phyloP scores from a whole-genome alignment of 2,888 invertebrate genomes.

The Rugalucina vietnamica region DNA sequence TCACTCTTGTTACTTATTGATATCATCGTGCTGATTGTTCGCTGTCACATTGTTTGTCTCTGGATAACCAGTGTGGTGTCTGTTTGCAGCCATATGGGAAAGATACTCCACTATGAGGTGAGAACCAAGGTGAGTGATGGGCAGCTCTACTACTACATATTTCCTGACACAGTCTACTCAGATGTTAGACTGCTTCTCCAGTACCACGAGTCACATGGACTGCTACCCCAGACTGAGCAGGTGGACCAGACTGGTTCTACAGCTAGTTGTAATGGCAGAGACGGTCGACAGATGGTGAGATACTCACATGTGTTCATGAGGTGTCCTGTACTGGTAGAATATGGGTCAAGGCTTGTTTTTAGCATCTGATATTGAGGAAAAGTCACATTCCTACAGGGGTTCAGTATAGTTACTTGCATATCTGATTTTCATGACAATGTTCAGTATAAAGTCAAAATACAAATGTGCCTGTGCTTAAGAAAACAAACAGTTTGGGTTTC shows the following conservation, averaged over 20 bases:
- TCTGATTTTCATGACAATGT: too few species aligned
- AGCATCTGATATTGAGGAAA: constrained; percentile 24
- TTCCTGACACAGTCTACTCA: constrained; percentile 21
- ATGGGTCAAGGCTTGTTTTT: constrained; percentile 15
- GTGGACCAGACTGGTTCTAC: neutral
- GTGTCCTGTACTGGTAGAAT: constrained; percentile 32
- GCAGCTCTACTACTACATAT: constrained; percentile 31
- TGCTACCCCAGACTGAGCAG: constrained; percentile 14
- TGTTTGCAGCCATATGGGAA: constrained; percentile 28
- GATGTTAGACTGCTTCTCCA: constrained; percentile 36
- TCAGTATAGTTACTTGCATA: too few species aligned
- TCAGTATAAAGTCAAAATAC: too few species aligned
- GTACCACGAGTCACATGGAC: constrained; percentile 23
- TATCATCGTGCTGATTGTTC: too few species aligned
- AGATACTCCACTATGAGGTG: constrained; percentile 36
- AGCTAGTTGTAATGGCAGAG: neutral
- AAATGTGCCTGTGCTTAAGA: too few species aligned
- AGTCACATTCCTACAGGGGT: too few species aligned
- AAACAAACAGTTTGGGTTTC: too few species aligned
- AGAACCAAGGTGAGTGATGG: constrained; percentile 35
- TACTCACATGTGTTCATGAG: constrained; percentile 2
- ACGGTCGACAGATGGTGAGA: neutral
- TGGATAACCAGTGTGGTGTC: too few species aligned
- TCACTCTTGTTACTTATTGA: too few species aligned
- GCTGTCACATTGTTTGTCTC: too few species aligned